Evolutionary conservation across 2,888 invertebrate genomes (phyloP).

Genomic region (Capitulum mitella): DNA sequence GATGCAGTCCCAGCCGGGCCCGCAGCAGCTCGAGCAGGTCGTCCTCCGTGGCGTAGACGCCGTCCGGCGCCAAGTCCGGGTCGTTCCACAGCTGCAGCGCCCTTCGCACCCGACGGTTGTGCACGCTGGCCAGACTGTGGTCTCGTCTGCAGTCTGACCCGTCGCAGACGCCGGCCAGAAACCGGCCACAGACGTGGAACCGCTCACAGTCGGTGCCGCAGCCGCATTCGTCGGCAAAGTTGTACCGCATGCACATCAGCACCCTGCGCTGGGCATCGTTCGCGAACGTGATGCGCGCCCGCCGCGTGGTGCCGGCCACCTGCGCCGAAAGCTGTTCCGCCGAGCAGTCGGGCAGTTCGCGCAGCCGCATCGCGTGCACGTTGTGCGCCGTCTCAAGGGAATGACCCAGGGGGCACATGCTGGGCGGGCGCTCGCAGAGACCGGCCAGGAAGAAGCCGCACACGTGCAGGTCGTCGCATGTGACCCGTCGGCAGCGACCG

Average conservation of each 20-base stretch:
- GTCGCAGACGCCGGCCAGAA: neutral
- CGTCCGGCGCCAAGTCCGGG: no score
- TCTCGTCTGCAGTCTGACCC: neutral
- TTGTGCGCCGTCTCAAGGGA: neutral
- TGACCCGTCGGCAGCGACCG: neutral
- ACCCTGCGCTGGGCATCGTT: neutral
- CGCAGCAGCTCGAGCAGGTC: neutral
- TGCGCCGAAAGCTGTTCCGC: neutral
- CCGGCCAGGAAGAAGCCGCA: conserved; percentile 9
- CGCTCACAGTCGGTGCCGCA: neutral
- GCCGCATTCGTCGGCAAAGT: neutral
- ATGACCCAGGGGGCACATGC: neutral
- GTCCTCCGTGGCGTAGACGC: neutral
- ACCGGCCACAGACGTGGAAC: neutral
- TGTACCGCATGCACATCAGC: neutral
- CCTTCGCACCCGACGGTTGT: neutral
- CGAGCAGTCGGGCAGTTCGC: neutral
- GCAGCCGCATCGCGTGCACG: neutral
- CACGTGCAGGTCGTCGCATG: neutral
- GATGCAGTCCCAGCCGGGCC: neutral
- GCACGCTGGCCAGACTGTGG: neutral
- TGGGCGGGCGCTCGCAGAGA: neutral
- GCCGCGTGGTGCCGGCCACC: neutral
- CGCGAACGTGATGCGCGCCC: neutral
- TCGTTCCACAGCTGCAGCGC: neutral